These are phyloP conservation scores for Cecropterus lyciades DNA, from an alignment of 1,140 invertebrate genomes.

Conservation along the genomic window DNA sequence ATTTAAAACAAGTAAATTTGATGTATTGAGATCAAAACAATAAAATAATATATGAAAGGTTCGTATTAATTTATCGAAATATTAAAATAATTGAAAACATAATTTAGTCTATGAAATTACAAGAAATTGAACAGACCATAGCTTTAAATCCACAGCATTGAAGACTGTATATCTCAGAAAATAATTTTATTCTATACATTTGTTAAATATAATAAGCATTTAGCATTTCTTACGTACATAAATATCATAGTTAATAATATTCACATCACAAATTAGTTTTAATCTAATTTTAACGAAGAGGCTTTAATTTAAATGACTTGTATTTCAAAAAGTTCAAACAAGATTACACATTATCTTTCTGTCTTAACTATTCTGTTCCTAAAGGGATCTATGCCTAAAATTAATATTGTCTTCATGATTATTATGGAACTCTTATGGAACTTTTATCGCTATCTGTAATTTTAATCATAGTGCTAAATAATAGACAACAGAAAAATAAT, in stretches of 20 bases:
- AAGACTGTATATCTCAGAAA: slow-evolving; percentile 53
- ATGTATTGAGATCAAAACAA: not conserved
- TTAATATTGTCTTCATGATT: too few relatives aligned
- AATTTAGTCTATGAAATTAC: slow-evolving; percentile 6
- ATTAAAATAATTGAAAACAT: not conserved
- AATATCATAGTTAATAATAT: slow-evolving; percentile 12
- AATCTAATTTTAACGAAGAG: slow-evolving; percentile 12
- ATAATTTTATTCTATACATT: slow-evolving; percentile 44
- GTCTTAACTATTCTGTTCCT: too few relatives aligned
- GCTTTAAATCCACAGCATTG: slow-evolving; percentile 52
- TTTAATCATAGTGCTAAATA: too few relatives aligned
- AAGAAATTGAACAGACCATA: slow-evolving; percentile 39
- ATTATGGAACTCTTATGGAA: too few relatives aligned
- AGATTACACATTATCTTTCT: too few relatives aligned
- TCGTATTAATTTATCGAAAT: not conserved
- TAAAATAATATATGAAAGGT: too few relatives aligned
- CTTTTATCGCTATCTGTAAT: too few relatives aligned
- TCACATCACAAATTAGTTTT: not conserved
- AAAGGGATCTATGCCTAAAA: too few relatives aligned
- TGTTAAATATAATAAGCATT: slow-evolving; percentile 42
- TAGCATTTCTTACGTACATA: slow-evolving; percentile 31
- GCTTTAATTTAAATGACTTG: too few relatives aligned
- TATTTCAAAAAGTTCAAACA: too few relatives aligned
- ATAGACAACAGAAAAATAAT: too few relatives aligned
- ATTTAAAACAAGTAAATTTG: not conserved